Evolutionary conservation across 2,888 invertebrate species (phyloP).

Genomic region (Ischnus inquisitorius): DNA sequence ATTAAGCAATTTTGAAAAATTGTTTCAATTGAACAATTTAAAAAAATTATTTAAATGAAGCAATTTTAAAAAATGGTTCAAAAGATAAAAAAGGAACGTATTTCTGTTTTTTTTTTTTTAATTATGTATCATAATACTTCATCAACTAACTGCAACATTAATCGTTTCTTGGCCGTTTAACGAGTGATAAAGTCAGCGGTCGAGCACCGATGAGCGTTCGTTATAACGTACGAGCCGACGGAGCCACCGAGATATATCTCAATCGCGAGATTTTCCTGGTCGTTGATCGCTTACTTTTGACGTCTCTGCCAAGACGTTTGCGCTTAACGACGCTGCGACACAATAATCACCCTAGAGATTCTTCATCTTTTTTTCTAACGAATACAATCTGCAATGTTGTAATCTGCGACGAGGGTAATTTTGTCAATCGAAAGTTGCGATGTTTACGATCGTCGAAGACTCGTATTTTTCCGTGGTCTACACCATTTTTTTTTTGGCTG

Average conservation of each 20-base stretch:
- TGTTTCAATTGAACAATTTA: too few species aligned
- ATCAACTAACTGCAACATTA: not conserved
- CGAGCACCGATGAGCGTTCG: constrained; percentile 16
- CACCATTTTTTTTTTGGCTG: not conserved
- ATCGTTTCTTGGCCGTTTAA: constrained; percentile 17
- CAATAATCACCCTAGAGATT: not conserved
- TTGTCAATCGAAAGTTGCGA: not conserved
- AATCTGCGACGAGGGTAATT: not conserved
- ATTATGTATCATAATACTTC: too few species aligned
- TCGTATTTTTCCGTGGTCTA: not conserved
- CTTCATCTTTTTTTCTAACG: not conserved
- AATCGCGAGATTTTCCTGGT: not conserved
- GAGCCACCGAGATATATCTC: not conserved
- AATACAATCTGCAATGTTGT: not conserved
- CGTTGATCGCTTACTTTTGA: constrained; percentile 6
- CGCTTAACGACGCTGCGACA: not conserved
- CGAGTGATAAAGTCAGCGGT: not conserved
- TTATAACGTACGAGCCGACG: constrained; percentile 9
- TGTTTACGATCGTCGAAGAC: not conserved
- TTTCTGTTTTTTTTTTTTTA: constrained; percentile 2
- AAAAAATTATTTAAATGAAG: not conserved
- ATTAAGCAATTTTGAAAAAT: too few species aligned
- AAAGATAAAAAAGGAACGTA: too few species aligned
- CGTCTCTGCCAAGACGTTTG: not conserved
- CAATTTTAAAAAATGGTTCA: too few species aligned